Conservation (phyloP, 2,888 invertebrate species). For the Drosophila kokeensis region DNA sequence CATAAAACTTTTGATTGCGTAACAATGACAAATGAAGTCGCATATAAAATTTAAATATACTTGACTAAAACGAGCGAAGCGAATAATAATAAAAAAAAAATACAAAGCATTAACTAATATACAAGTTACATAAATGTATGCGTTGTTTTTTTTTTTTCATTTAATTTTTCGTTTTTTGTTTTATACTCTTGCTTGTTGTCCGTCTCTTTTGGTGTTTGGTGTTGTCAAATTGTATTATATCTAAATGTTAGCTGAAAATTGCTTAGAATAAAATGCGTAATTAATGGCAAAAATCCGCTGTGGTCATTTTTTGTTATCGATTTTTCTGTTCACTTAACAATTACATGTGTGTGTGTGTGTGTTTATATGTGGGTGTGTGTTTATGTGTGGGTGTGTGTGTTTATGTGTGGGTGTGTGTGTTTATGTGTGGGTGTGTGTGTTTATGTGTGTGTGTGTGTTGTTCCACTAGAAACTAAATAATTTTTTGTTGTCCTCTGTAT, state of each 20-base stretch:
- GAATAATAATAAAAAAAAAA: slow-evolving; percentile 21
- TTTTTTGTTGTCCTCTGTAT: slow-evolving; percentile 44
- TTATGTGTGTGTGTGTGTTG: slow-evolving; percentile 11
- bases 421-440: not conserved
- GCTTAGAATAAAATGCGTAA: slow-evolving; percentile 75
- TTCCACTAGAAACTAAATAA: slow-evolving; percentile 73
- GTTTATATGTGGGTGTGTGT: not conserved
- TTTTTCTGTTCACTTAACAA: slow-evolving; percentile 44
- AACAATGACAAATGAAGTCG: slow-evolving; percentile 55
- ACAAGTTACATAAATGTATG: slow-evolving; percentile 23
- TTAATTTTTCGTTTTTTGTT: not conserved
- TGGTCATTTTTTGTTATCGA: slow-evolving; percentile 52
- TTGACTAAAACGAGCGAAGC: slow-evolving; percentile 39
- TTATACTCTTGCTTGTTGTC: slow-evolving; percentile 36
- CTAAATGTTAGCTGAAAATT: slow-evolving; percentile 56
- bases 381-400: too few species aligned
- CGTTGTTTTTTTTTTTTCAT: slow-evolving; percentile 7
- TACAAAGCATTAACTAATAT: slow-evolving; percentile 29
- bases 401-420: slow-evolving; percentile 6
- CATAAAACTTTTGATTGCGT: slow-evolving; percentile 43
- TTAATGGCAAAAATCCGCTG: slow-evolving; percentile 74
- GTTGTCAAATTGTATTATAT: slow-evolving; percentile 38
- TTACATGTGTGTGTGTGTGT: slow-evolving; percentile 29
- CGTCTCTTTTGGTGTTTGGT: slow-evolving; percentile 62
- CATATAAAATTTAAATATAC: slow-evolving; percentile 25